phyloP scores from a whole-genome alignment of 2,797 vertebrate species.

The Hyperoplus immaculatus region DNA sequence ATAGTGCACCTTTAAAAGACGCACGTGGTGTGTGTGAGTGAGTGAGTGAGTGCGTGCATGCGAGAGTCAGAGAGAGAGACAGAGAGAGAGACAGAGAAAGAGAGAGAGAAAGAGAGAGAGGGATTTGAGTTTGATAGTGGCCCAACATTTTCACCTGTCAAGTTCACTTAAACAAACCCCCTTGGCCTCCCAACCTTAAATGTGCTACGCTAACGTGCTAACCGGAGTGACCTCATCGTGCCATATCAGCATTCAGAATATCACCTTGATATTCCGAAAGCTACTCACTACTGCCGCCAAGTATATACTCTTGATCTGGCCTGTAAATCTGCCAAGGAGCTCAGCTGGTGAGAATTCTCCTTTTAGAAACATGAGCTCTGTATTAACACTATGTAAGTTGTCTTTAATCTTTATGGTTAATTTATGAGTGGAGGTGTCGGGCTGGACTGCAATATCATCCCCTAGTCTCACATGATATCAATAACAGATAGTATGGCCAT shows the following conservation, averaged over 20 bases:
- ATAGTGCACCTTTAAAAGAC: too few species aligned
- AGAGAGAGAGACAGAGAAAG: constrained; percentile 13
- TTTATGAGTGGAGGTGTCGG: constrained; percentile 39
- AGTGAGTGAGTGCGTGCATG: too few species aligned
- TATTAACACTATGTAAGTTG: constrained; percentile 37
- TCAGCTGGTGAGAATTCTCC: constrained; percentile 60
- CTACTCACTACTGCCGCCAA: constrained; percentile 24
- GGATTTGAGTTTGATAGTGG: constrained; percentile 17
- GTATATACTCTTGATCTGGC: constrained; percentile 47
- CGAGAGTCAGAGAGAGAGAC: too few species aligned
- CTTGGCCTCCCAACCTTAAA: constrained; percentile 17
- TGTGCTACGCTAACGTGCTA: constrained; percentile 37
- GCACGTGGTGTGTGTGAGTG: too few species aligned
- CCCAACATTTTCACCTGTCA: constrained; percentile 61
- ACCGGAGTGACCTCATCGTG: constrained; percentile 55
- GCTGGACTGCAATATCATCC: constrained; percentile 32
- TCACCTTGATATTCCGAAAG: constrained; percentile 46
- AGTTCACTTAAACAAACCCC: constrained; percentile 53
- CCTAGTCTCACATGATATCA: neutral
- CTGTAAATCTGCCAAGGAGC: constrained; percentile 54
- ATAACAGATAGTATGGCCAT: constrained; percentile 2
- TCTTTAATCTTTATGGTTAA: constrained; percentile 43
- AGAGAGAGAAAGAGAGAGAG: constrained; percentile 34
- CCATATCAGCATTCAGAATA: constrained; percentile 47
- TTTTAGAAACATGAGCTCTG: constrained; percentile 52